Evolutionary conservation across 2,113 vertebrate species (phyloP).

Genomic region (Noturus placidus): DNA sequence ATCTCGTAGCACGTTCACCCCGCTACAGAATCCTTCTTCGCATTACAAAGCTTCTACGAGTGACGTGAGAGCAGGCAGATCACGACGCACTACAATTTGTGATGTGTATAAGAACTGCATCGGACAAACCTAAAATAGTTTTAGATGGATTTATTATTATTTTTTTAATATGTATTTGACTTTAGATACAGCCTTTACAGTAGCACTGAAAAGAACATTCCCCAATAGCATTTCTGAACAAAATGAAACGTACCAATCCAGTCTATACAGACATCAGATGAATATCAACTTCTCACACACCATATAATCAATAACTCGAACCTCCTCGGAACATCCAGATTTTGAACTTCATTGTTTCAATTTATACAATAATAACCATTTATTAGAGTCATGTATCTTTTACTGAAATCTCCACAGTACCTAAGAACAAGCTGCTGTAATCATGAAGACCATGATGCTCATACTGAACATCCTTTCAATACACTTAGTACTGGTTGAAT

Average conservation of each 20-base stretch:
- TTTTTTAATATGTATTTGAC: not conserved
- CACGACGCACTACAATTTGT: not conserved
- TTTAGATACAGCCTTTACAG: not conserved
- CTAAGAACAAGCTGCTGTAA: not conserved
- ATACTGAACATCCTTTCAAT: not conserved
- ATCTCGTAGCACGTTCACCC: not conserved
- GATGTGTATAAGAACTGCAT: not conserved
- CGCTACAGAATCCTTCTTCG: not conserved
- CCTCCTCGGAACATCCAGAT: not conserved
- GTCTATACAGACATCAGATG: not conserved
- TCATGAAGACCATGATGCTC: not conserved
- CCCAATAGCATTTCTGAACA: not conserved
- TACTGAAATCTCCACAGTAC: not conserved
- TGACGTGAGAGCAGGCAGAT: not conserved
- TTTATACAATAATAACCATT: not conserved
- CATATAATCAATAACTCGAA: not conserved
- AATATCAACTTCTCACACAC: not conserved
- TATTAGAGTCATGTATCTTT: not conserved
- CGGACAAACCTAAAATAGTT: not conserved
- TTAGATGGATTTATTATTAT: not conserved
- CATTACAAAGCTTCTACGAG: constrained; percentile 4
- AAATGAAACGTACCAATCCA: not conserved
- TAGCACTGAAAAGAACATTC: not conserved
- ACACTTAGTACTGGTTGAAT: not conserved
- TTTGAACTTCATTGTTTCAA: not conserved